A percentile compares a stretch with the other conserved stretches of the same genome.
These are phyloP conservation scores for Tryphoninae sp. DNA, from an alignment of 2,888 invertebrate species.

Conservation along the genomic window DNA sequence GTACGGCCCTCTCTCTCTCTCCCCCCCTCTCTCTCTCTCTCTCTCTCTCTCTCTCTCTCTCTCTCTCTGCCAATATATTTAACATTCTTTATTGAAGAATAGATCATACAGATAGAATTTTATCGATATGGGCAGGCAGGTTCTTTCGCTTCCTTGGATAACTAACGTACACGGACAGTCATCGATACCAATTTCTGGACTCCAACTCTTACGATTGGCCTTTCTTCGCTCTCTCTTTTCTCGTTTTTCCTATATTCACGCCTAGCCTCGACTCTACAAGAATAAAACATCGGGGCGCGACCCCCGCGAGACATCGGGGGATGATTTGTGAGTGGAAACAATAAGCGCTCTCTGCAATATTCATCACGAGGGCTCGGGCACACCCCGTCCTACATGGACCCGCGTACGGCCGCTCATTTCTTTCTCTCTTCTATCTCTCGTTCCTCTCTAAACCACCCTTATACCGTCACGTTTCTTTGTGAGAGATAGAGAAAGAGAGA, in stretches of 20 bases:
- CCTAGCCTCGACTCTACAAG: conserved; percentile 70
- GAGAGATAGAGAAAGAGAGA: conserved; percentile 65
- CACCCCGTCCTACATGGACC: conserved; percentile 62
- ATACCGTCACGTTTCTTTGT: conserved; percentile 64
- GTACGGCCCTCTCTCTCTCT: not conserved
- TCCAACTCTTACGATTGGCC: conserved; percentile 44
- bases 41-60: conserved; percentile 1
- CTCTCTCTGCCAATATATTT: conserved; percentile 51
- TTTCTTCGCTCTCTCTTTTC: conserved; percentile 7
- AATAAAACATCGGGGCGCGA: conserved; percentile 78
- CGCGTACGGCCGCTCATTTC: conserved; percentile 64
- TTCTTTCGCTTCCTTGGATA: conserved; percentile 3
- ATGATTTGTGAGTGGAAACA: conserved; percentile 81
- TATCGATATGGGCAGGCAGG: not conserved
- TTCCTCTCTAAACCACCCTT: conserved; percentile 24
- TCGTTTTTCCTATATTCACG: conserved; percentile 43
- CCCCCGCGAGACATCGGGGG: conserved; percentile 80
- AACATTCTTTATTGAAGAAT: conserved; percentile 25
- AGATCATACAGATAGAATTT: not conserved
- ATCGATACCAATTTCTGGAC: conserved; percentile 46
- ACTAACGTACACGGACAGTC: conserved; percentile 27
- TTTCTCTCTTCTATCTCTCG: conserved; percentile 53
- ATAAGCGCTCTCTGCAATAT: conserved; percentile 81
- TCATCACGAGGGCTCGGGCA: conserved; percentile 77
- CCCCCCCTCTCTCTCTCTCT: conserved; percentile 8